A percentile compares a stretch with the other conserved stretches of the same genome.
Evolutionary conservation across 2,888 invertebrate species (phyloP).

Genomic region (Margaritifera margaritifera): DNA sequence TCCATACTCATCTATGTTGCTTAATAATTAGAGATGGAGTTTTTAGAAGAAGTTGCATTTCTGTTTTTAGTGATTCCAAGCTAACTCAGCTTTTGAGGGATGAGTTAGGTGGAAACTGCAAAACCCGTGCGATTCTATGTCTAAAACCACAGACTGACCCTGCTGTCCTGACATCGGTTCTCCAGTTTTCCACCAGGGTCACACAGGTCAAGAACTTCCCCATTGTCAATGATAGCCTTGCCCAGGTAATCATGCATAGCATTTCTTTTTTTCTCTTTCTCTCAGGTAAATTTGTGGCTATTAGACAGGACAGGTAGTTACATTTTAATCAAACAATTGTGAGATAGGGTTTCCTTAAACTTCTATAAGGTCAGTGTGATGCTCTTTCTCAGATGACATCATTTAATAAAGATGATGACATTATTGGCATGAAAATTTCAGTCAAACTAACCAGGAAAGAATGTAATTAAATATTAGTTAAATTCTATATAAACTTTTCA

Average conservation of each 20-base stretch:
- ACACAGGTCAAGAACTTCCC: constrained; percentile 68
- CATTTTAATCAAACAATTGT: too few relatives aligned
- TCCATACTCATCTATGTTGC: neutral
- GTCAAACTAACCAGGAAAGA: too few relatives aligned
- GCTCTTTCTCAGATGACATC: too few relatives aligned
- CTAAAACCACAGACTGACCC: constrained; percentile 59
- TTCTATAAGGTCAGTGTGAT: too few relatives aligned
- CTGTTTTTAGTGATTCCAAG: constrained; percentile 62
- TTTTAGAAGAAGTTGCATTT: neutral
- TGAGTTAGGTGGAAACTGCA: constrained; percentile 70
- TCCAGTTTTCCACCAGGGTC: constrained; percentile 59
- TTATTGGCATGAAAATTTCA: too few relatives aligned
- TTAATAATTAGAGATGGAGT: neutral
- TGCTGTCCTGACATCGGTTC: constrained; percentile 45
- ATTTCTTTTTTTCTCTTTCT: too few relatives aligned
- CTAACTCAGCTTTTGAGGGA: constrained; percentile 65
- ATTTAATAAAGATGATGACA: too few relatives aligned
- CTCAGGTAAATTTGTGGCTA: too few relatives aligned
- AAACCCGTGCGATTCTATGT: constrained; percentile 65
- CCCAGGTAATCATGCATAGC: constrained; percentile 55
- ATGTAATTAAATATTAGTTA: too few relatives aligned
- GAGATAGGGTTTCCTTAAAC: too few relatives aligned
- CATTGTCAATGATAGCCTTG: constrained; percentile 66
- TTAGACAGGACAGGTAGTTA: too few relatives aligned
- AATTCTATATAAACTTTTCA: too few relatives aligned